These are phyloP conservation scores for Sebastiscus tertius DNA, from an alignment of 2,797 vertebrate species.

Conservation along the genomic window DNA sequence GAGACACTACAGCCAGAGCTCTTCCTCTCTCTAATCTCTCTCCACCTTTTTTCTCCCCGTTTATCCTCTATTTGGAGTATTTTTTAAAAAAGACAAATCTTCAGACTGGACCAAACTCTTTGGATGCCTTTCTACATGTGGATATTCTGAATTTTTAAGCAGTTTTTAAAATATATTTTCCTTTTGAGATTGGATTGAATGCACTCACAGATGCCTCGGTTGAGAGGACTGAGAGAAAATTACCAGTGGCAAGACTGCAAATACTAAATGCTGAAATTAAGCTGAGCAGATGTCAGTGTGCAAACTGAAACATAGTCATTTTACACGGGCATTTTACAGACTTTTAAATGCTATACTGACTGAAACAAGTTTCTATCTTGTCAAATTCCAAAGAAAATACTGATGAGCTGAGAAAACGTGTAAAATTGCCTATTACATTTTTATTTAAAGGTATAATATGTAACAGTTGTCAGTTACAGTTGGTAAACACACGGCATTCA, in stretches of 20 bases:
- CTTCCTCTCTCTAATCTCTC: slow-evolving; percentile 91
- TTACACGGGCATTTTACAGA: slow-evolving; percentile 52
- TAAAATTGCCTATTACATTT: neutral
- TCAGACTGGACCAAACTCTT: slow-evolving; percentile 35
- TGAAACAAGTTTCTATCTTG: slow-evolving; percentile 6
- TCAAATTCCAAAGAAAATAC: slow-evolving; percentile 58
- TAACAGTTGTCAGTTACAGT: no score
- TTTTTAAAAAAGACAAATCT: slow-evolving; percentile 21
- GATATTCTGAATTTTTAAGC: slow-evolving; percentile 32
- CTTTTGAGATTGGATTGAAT: slow-evolving; percentile 29
- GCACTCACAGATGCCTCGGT: slow-evolving; percentile 8
- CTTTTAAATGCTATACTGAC: neutral
- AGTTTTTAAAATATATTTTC: slow-evolving; percentile 7
- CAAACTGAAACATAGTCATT: neutral
- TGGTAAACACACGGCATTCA: no score
- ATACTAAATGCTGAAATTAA: slow-evolving; percentile 15
- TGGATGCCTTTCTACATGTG: slow-evolving; percentile 54
- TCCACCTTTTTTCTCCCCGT: neutral
- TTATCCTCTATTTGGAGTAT: slow-evolving; percentile 1
- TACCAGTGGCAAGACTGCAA: slow-evolving; percentile 7
- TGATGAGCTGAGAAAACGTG: neutral
- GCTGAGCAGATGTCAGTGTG: slow-evolving; percentile 1
- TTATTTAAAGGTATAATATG: neutral
- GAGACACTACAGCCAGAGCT: slow-evolving; percentile 97
- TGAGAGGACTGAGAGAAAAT: slow-evolving; percentile 1